phyloP scores from a whole-genome alignment of 1,140 invertebrate species.

The Condylostylus longicornis region DNA sequence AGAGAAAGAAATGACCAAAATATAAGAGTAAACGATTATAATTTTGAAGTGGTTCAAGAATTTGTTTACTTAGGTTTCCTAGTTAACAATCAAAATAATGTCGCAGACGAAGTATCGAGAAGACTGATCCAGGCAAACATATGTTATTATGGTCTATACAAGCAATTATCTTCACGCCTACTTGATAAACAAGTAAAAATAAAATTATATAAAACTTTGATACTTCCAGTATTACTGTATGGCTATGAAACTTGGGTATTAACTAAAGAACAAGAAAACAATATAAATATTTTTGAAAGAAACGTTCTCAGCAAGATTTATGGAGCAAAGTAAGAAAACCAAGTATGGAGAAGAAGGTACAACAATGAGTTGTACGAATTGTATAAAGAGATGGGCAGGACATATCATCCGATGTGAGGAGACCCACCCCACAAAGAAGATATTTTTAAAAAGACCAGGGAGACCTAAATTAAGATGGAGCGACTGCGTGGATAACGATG shows the following conservation, averaged over 20 bases:
- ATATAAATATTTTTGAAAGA: conserved; percentile 2
- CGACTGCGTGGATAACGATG: no score
- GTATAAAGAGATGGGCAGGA: no score
- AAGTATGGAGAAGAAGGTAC: neutral
- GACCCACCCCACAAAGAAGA: no score
- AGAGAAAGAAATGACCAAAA: neutral
- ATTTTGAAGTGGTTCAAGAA: conserved; percentile 1
- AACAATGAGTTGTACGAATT: neutral
- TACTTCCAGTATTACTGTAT: conserved; percentile 5
- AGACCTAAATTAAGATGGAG: no score
- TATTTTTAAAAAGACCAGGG: no score
- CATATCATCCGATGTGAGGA: no score
- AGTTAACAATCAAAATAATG: conserved; percentile 1
- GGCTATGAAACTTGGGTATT: conserved; percentile 3
- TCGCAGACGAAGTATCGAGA: neutral
- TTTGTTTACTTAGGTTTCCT: conserved; percentile 5
- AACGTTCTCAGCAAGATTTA: conserved; percentile 1
- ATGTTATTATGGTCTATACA: neutral
- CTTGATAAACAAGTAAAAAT: conserved; percentile 1
- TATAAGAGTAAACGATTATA: neutral
- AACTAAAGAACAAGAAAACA: conserved; percentile 1
- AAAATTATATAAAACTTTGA: conserved; percentile 3
- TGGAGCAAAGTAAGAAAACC: neutral
- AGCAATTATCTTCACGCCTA: neutral
- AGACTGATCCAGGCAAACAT: conserved; percentile 1